Evolutionary conservation across 2,888 invertebrate species (phyloP).

Genomic region (Eudemis profundana): DNA sequence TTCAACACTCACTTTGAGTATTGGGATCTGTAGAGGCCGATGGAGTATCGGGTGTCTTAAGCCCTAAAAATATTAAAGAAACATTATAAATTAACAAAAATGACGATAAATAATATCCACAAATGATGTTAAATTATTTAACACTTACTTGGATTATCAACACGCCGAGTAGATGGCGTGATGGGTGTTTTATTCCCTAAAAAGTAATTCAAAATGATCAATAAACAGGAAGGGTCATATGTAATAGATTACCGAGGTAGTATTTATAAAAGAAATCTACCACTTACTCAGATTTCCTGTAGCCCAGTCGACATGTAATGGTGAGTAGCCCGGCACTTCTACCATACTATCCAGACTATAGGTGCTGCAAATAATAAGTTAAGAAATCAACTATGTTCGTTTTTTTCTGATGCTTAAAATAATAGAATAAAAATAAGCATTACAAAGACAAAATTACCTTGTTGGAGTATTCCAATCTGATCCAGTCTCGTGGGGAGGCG

Average conservation of each 20-base stretch:
- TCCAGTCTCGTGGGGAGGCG: not conserved
- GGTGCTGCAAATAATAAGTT: constrained; percentile 3
- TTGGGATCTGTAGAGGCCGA: too few relatives aligned
- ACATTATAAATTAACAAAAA: too few relatives aligned
- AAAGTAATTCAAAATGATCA: not conserved
- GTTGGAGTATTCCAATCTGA: constrained; percentile 2
- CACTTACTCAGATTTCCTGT: not conserved
- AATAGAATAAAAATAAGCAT: not conserved
- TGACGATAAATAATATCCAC: too few relatives aligned
- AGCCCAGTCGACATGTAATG: too few relatives aligned
- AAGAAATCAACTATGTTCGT: not conserved
- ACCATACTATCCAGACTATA: not conserved
- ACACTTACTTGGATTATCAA: too few relatives aligned
- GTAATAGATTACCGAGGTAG: not conserved
- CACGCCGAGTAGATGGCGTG: too few relatives aligned
- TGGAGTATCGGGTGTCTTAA: too few relatives aligned
- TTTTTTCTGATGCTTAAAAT: not conserved
- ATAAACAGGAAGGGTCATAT: not conserved
- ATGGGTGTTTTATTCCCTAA: not conserved
- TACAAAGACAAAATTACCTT: not conserved
- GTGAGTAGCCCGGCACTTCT: not conserved
- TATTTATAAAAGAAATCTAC: not conserved
- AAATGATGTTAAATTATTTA: too few relatives aligned
- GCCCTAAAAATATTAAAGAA: too few relatives aligned
- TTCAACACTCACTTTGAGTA: too few relatives aligned